phyloP scores from a whole-genome alignment of 2,113 vertebrate species.

The Regulus satrapa region DNA sequence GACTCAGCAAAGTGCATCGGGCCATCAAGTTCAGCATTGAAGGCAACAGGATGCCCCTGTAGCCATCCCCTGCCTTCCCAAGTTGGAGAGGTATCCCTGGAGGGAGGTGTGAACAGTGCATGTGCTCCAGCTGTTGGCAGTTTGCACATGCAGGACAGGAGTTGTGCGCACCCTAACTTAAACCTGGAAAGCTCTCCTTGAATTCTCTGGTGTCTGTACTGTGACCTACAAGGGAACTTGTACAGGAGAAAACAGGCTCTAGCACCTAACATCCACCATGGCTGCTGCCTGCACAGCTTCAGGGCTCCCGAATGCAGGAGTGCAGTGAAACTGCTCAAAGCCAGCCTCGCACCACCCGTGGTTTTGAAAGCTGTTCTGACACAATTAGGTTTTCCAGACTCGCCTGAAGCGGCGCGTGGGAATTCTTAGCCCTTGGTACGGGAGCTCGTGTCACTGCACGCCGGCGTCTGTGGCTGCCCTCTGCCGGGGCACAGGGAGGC shows the following conservation, averaged over 20 bases:
- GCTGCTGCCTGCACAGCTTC: not conserved
- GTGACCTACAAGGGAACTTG: slow-evolving; percentile 5
- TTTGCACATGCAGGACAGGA: slow-evolving; percentile 36
- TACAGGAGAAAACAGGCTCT: not conserved
- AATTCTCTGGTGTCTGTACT: not conserved
- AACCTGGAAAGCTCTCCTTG: slow-evolving; percentile 8
- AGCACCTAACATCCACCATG: not conserved
- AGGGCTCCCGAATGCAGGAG: not conserved
- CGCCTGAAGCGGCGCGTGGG: not conserved
- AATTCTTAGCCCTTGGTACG: not conserved
- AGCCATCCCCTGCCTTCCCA: slow-evolving; percentile 65
- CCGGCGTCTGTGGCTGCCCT: not conserved
- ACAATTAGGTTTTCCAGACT: not conserved
- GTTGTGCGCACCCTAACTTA: slow-evolving; percentile 19
- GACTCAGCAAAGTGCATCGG: slow-evolving; percentile 79
- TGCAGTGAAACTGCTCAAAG: not conserved
- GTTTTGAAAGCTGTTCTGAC: not conserved
- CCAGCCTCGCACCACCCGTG: not conserved
- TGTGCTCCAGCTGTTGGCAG: slow-evolving; percentile 59
- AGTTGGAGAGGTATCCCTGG: slow-evolving; percentile 71
- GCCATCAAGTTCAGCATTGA: slow-evolving; percentile 97
- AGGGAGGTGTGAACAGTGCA: slow-evolving; percentile 70
- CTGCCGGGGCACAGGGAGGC: not conserved
- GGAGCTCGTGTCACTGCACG: not conserved
- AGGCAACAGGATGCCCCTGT: slow-evolving; percentile 93